Percentiles rank a stretch among this genome's conserved stretches.
phyloP scores from a whole-genome alignment of 1,140 invertebrate genomes.

The Marisa cornuarietis region DNA sequence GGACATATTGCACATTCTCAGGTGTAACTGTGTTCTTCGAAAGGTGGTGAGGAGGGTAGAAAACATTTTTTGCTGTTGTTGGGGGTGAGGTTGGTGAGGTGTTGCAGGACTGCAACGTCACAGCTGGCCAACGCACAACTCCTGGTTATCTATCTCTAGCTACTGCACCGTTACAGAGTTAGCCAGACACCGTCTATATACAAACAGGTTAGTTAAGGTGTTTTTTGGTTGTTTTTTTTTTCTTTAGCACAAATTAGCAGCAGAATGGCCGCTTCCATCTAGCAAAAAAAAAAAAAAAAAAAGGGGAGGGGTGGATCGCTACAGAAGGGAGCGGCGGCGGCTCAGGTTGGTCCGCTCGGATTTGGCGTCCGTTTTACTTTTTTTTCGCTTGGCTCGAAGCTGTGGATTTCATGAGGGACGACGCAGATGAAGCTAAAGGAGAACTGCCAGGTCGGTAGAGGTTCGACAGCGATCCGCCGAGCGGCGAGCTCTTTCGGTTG shows the following conservation, averaged over 20 bases:
- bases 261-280: background rate
- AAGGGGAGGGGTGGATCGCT: too few relatives aligned
- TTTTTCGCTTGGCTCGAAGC: constrained; percentile 24
- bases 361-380: constrained; percentile 1
- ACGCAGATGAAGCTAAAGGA: background rate
- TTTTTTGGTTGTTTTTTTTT: too few relatives aligned
- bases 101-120: too few relatives aligned
- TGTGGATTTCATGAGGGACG: constrained; percentile 22
- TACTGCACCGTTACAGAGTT: too few relatives aligned
- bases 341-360: background rate
- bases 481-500: constrained; percentile 24
- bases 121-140: too few relatives aligned
- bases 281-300: background rate
- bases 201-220: background rate
- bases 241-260: background rate
- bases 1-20: too few relatives aligned
- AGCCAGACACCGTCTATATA: background rate
- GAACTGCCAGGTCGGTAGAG: constrained; percentile 13
- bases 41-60: too few relatives aligned
- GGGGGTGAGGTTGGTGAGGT: too few relatives aligned
- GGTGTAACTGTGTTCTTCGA: too few relatives aligned
- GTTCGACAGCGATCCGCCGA: constrained; percentile 23
- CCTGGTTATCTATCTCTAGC: too few relatives aligned
- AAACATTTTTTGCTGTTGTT: too few relatives aligned
- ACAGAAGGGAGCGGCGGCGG: background rate